These are phyloP conservation scores for Malacoraja senta DNA, from an alignment of 2,797 vertebrate species.

Conservation along the genomic window DNA sequence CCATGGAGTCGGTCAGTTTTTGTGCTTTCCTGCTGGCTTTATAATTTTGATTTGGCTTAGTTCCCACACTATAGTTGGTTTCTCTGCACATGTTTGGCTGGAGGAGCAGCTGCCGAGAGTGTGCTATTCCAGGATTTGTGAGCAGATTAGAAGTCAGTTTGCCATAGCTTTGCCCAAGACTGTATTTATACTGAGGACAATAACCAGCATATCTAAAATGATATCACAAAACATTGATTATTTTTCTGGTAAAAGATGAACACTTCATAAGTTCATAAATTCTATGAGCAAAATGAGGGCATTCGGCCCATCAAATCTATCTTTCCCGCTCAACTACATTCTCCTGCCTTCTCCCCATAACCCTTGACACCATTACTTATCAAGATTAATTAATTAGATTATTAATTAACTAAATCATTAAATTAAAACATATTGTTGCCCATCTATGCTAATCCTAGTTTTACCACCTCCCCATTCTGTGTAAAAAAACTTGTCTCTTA, in stretches of 20 bases:
- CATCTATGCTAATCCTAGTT: too few relatives aligned
- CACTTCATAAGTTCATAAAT: neutral
- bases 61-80: constrained; percentile 32
- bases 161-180: constrained; percentile 61
- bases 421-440: too few relatives aligned
- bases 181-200: constrained; percentile 65
- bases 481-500: neutral
- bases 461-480: neutral
- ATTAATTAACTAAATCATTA: too few relatives aligned
- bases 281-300: too few relatives aligned
- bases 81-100: constrained; percentile 38
- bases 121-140: constrained; percentile 47
- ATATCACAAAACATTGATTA: neutral
- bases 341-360: too few relatives aligned
- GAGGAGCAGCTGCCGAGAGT: constrained; percentile 49
- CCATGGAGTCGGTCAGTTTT: constrained; percentile 47
- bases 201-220: constrained; percentile 61
- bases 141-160: constrained; percentile 59
- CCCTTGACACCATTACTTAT: too few relatives aligned
- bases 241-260: neutral
- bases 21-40: constrained; percentile 38
- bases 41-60: neutral
- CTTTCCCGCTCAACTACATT: too few relatives aligned
- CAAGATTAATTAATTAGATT: too few relatives aligned
- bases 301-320: too few relatives aligned